phyloP scores from a whole-genome alignment of 2,888 invertebrate genomes.

The Fabriciana adippe region DNA sequence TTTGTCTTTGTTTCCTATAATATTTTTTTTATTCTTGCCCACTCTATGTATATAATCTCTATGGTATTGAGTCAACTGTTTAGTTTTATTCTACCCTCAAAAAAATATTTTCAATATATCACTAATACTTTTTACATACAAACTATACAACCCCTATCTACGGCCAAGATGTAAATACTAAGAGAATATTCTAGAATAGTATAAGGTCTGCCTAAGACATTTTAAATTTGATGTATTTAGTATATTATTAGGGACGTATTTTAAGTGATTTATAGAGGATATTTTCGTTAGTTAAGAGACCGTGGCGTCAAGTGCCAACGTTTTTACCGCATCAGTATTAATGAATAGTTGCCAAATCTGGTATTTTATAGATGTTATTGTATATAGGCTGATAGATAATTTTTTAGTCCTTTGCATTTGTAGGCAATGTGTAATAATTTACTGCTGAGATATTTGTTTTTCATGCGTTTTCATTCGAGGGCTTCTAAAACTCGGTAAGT shows the following conservation, averaged over 20 bases:
- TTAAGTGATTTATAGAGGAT: slow-evolving; percentile 72
- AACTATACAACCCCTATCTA: slow-evolving; percentile 59
- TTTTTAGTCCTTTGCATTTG: slow-evolving; percentile 56
- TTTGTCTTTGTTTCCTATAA: background rate
- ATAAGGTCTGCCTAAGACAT: slow-evolving; percentile 78
- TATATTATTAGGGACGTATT: slow-evolving; percentile 58
- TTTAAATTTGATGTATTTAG: slow-evolving; percentile 79
- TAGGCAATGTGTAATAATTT: slow-evolving; percentile 55
- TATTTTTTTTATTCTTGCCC: background rate
- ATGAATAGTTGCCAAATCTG: slow-evolving; percentile 77
- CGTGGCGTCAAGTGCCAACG: slow-evolving; percentile 78
- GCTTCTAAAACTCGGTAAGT: slow-evolving; percentile 70
- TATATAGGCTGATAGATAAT: slow-evolving; percentile 69
- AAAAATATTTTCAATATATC: slow-evolving; percentile 43
- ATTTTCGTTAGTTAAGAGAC: slow-evolving; percentile 71
- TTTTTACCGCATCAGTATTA: slow-evolving; percentile 83
- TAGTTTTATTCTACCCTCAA: slow-evolving; percentile 19
- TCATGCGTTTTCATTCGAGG: slow-evolving; percentile 78
- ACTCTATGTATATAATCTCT: slow-evolving; percentile 13
- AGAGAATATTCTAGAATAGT: slow-evolving; percentile 53
- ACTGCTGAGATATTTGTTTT: slow-evolving; percentile 69
- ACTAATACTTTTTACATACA: slow-evolving; percentile 51
- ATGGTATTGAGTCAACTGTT: slow-evolving; percentile 13
- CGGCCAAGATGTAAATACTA: slow-evolving; percentile 75
- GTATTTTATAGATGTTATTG: slow-evolving; percentile 71